A percentile compares a stretch with the other conserved stretches of the same genome.
Conservation (phyloP, 2,113 vertebrate species). For the Apteryx owenii region DNA sequence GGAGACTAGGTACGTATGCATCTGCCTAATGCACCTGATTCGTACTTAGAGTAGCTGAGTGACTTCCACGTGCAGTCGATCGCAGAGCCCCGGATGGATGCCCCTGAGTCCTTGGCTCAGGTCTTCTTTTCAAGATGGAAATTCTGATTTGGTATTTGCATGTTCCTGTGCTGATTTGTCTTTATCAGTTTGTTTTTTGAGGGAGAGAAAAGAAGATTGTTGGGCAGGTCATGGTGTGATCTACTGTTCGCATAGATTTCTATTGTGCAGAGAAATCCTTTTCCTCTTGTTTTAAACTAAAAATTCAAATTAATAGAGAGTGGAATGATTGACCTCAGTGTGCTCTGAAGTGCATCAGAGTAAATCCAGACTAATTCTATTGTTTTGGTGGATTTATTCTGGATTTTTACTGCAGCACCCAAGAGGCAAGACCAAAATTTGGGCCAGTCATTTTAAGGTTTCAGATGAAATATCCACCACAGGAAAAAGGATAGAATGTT, state of each 20-base stretch:
- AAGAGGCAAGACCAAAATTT: background rate
- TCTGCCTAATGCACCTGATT: background rate
- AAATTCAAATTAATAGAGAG: background rate
- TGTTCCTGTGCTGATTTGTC: background rate
- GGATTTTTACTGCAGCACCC: background rate
- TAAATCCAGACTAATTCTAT: background rate
- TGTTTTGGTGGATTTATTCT: background rate
- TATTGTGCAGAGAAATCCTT: background rate
- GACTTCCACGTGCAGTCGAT: background rate
- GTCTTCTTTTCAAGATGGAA: background rate
- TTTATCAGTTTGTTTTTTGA: background rate
- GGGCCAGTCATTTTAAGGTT: background rate
- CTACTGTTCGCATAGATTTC: background rate
- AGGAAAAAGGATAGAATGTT: background rate
- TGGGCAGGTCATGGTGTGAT: background rate
- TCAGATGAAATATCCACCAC: background rate
- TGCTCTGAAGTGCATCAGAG: background rate
- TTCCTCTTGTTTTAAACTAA: background rate
- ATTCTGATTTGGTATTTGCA: background rate
- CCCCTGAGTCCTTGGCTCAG: background rate
- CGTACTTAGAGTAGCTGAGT: background rate
- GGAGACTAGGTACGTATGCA: background rate
- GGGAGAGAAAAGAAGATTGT: background rate
- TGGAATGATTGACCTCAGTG: background rate
- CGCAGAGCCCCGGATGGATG: background rate